phyloP scores from a whole-genome alignment of 2,888 invertebrate species.

The Dynastes hyllus region DNA sequence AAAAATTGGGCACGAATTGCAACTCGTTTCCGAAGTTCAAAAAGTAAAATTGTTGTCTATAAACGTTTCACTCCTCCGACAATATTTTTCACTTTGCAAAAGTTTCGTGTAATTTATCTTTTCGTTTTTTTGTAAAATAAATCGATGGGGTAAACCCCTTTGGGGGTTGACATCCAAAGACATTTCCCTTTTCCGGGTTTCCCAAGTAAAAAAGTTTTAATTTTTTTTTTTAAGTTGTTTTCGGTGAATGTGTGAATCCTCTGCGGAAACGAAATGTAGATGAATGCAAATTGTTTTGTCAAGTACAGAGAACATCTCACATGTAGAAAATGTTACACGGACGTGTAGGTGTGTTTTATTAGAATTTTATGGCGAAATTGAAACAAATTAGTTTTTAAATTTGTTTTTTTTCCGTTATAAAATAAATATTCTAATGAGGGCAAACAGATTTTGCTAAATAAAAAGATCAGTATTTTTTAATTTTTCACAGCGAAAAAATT shows the following conservation, averaged over 20 bases:
- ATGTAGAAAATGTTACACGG: neutral
- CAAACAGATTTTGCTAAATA: too few species aligned
- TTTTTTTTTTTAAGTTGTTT: conserved; percentile 40
- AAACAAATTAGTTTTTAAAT: too few species aligned
- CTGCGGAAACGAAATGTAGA: neutral
- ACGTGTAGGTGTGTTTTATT: too few species aligned
- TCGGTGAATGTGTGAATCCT: conserved; percentile 15
- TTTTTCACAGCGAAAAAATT: too few species aligned
- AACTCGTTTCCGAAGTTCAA: conserved; percentile 8
- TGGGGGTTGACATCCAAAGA: conserved; percentile 51
- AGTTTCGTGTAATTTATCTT: conserved; percentile 60
- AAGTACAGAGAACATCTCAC: neutral
- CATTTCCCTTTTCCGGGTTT: conserved; percentile 50
- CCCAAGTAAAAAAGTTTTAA: conserved; percentile 58
- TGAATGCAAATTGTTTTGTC: conserved; percentile 1
- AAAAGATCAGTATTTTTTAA: too few species aligned
- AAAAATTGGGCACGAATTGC: conserved; percentile 1
- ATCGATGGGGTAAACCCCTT: conserved; percentile 56
- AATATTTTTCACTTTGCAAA: conserved; percentile 60
- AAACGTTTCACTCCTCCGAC: conserved; percentile 45
- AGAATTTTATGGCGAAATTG: too few species aligned
- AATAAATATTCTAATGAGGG: too few species aligned
- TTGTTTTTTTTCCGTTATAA: too few species aligned
- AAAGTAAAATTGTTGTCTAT: conserved; percentile 38
- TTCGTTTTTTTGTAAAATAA: conserved; percentile 56